These are phyloP conservation scores for Temnothorax rugatulus DNA, from an alignment of 2,888 invertebrate species.

Conservation along the genomic window DNA sequence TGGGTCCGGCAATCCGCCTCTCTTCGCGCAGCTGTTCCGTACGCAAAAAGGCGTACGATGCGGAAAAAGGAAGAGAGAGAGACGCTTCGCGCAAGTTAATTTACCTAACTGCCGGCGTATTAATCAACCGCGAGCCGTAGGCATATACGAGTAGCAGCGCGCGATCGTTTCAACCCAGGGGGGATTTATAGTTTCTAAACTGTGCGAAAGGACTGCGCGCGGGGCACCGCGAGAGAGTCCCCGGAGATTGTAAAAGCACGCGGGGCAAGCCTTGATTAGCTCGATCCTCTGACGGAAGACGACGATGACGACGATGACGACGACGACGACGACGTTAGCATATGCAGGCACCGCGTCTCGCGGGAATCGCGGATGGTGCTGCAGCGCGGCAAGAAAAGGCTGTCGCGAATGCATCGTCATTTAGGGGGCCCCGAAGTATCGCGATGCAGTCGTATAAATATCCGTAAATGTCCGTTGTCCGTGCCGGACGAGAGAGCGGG, in stretches of 20 bases:
- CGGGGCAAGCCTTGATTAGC: conserved; percentile 70
- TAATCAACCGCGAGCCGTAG: conserved; percentile 56
- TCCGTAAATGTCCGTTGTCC: conserved; percentile 80
- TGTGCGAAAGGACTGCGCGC: conserved; percentile 20
- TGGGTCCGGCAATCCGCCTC: conserved; percentile 66
- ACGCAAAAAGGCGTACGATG: conserved; percentile 40
- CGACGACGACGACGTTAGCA: conserved; percentile 32
- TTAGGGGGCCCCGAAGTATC: conserved; percentile 64
- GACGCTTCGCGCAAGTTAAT: conserved; percentile 63
- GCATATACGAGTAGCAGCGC: conserved; percentile 49
- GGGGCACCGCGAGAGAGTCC: conserved; percentile 11
- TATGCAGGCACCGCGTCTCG: conserved; percentile 6
- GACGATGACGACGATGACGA: neutral
- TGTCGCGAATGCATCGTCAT: conserved; percentile 72
- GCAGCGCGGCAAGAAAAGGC: conserved; percentile 43
- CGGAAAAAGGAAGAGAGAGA: conserved; percentile 31
- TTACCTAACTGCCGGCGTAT: conserved; percentile 65
- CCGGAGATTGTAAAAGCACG: conserved; percentile 54
- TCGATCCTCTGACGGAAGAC: conserved; percentile 61
- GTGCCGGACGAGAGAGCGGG: conserved; percentile 59
- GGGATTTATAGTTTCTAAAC: conserved; percentile 59
- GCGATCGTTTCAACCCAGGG: conserved; percentile 26
- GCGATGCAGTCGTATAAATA: conserved; percentile 80
- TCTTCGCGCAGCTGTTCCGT: conserved; percentile 68
- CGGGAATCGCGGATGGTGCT: conserved; percentile 30